These are phyloP conservation scores for Diorhabda elongata DNA, from an alignment of 1,140 invertebrate species.

Conservation along the genomic window DNA sequence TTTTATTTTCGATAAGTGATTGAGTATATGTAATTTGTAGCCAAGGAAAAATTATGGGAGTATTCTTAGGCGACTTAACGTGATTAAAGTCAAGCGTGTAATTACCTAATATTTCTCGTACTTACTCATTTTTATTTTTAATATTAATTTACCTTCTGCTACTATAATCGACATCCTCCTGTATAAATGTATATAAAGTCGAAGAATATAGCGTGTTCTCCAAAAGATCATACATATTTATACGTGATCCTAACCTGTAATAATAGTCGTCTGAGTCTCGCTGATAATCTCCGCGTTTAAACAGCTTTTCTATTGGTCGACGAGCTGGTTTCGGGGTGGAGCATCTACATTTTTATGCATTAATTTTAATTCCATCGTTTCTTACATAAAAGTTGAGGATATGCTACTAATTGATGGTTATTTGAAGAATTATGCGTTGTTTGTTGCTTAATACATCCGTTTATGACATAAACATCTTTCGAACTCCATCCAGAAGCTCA, in stretches of 20 bases:
- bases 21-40: no score
- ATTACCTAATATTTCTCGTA: no score
- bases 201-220: slow-evolving; percentile 38
- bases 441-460: slow-evolving; percentile 16
- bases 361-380: slow-evolving; percentile 22
- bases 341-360: slow-evolving; percentile 36
- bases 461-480: neutral
- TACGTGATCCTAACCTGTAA: slow-evolving; percentile 42
- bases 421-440: slow-evolving; percentile 12
- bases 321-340: slow-evolving; percentile 25
- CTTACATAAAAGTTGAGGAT: slow-evolving; percentile 17
- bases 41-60: no score
- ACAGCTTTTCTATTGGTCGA: slow-evolving; percentile 32
- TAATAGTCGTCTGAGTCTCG: slow-evolving; percentile 38
- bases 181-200: neutral
- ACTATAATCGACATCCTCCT: no score
- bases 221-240: slow-evolving; percentile 42
- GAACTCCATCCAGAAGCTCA: no score
- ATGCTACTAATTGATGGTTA: slow-evolving; percentile 11
- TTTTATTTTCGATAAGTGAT: no score
- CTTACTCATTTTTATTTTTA: no score
- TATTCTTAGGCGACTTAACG: no score
- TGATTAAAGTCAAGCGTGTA: no score
- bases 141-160: no score
- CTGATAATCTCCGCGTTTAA: slow-evolving; percentile 38